Conservation (phyloP, 2,113 vertebrate species). For the Tragelaphus buxtoni region DNA sequence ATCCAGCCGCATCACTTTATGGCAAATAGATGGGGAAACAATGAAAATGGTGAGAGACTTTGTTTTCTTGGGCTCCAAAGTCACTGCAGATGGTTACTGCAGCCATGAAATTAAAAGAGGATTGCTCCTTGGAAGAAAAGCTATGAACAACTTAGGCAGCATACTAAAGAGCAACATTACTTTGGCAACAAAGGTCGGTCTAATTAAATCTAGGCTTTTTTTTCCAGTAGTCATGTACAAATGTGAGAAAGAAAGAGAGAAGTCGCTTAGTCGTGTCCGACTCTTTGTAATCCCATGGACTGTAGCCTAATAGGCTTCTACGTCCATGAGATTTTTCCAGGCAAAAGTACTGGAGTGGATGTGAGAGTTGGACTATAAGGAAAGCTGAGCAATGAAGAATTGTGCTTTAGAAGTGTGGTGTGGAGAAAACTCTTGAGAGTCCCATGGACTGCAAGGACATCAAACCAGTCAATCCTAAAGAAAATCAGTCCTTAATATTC, state of each 20-base stretch:
- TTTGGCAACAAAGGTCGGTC: not conserved
- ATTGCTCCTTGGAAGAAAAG: not conserved
- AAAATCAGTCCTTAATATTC: not conserved
- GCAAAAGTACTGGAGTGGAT: not conserved
- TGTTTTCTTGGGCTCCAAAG: not conserved
- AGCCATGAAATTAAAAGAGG: not conserved
- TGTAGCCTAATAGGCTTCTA: not conserved
- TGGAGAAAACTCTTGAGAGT: not conserved
- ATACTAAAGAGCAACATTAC: not conserved
- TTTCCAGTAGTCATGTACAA: not conserved
- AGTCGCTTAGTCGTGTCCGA: not conserved
- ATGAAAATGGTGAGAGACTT: not conserved
- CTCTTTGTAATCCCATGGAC: not conserved
- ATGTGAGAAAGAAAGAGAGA: not conserved
- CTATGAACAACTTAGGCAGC: not conserved
- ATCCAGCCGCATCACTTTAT: not conserved
- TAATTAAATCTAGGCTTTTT: not conserved
- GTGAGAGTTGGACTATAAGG: not conserved
- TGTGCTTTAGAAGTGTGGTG: not conserved
- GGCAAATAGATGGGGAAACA: not conserved
- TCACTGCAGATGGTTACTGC: not conserved
- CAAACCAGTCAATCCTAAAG: not conserved
- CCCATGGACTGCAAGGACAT: not conserved
- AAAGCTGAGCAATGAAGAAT: not conserved
- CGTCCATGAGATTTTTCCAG: not conserved